A percentile compares a stretch with the other conserved stretches of the same genome.
Evolutionary conservation across 1,140 invertebrate species (phyloP).

Genomic region (Piezodorus guildinii): DNA sequence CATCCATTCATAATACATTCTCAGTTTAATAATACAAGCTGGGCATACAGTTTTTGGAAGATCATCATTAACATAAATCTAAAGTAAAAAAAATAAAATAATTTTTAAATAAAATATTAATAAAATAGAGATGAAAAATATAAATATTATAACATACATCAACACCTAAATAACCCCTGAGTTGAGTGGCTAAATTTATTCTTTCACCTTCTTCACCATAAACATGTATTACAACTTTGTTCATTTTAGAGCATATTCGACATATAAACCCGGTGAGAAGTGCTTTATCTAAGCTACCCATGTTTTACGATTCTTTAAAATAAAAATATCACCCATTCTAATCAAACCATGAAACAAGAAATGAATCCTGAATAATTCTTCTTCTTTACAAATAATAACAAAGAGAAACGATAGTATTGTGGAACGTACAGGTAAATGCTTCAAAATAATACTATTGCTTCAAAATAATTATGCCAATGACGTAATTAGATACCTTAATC

Average conservation of each 20-base stretch:
- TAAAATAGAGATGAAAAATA: background rate
- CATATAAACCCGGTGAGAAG: conserved; percentile 65
- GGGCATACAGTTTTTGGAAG: conserved; percentile 23
- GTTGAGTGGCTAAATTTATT: conserved; percentile 57
- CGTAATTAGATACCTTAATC: no score
- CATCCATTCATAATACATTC: conserved; percentile 23
- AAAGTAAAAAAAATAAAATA: background rate
- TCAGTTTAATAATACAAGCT: conserved; percentile 16
- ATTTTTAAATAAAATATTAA: background rate
- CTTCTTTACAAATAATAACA: no score
- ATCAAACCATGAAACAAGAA: no score
- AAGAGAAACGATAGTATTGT: no score
- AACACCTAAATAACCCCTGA: conserved; percentile 60
- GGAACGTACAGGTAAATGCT: no score
- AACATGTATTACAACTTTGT: conserved; percentile 62
- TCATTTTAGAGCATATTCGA: conserved; percentile 67
- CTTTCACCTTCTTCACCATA: conserved; percentile 61
- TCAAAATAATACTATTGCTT: no score
- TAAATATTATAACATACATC: conserved; percentile 40
- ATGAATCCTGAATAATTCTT: no score
- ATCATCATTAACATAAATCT: conserved; percentile 21
- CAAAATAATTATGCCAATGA: no score
- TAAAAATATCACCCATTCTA: no score
- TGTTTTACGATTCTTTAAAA: conserved; percentile 30
- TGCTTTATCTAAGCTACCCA: conserved; percentile 63